phyloP scores from a whole-genome alignment of 2,113 vertebrate species.

The Scartelaos histophorus region DNA sequence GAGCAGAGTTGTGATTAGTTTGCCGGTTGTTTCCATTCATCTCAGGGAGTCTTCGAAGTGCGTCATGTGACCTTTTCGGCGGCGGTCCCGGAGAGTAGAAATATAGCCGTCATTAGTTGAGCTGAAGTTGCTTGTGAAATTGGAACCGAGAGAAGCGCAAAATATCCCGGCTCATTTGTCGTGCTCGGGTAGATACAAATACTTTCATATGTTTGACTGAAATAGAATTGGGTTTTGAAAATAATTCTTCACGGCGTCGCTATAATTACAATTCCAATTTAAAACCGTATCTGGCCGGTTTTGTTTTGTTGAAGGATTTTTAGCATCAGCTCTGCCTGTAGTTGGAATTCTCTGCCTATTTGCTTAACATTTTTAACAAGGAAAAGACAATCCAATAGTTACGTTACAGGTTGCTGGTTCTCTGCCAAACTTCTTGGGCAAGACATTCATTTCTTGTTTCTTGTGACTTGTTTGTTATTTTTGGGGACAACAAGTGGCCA shows the following conservation, averaged over 20 bases:
- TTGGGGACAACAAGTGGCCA: too few species aligned
- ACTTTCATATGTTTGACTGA: not conserved
- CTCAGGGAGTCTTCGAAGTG: not conserved
- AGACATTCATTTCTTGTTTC: too few species aligned
- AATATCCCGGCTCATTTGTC: not conserved
- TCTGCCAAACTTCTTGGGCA: too few species aligned
- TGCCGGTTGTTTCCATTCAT: not conserved
- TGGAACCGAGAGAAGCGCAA: not conserved
- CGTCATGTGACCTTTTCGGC: not conserved
- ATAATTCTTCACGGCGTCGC: not conserved
- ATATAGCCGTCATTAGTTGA: slow-evolving; percentile 3
- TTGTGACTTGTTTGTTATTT: too few species aligned
- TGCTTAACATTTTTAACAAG: too few species aligned
- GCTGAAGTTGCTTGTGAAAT: not conserved
- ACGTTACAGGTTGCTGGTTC: too few species aligned
- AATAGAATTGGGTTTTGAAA: not conserved
- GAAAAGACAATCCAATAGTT: too few species aligned
- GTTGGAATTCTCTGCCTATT: too few species aligned
- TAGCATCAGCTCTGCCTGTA: too few species aligned
- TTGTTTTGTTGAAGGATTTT: too few species aligned
- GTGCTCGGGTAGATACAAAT: not conserved
- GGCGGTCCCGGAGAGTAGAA: not conserved
- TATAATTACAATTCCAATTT: not conserved
- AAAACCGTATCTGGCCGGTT: not conserved
- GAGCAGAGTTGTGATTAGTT: slow-evolving; percentile 19